These are phyloP conservation scores for Platycheirus rosarum DNA, from an alignment of 2,888 invertebrate species.

Conservation along the genomic window DNA sequence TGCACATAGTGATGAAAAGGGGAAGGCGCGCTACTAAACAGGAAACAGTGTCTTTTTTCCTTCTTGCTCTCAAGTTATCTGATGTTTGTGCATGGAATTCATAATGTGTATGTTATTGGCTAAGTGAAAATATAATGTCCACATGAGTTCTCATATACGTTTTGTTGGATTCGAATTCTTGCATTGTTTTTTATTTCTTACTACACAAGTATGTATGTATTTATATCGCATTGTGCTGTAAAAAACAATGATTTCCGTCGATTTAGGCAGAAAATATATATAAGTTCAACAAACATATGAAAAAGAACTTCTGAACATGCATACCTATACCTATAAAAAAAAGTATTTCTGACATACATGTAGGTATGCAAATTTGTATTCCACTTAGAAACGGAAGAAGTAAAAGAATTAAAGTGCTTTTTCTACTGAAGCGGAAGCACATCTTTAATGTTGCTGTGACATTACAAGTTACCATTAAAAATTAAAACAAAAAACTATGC, in stretches of 20 bases:
- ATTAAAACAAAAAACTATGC: not conserved
- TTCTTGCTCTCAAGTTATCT: conserved; percentile 65
- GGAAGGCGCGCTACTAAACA: conserved; percentile 62
- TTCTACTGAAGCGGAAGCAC: conserved; percentile 8
- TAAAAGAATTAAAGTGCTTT: not conserved
- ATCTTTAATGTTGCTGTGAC: not conserved
- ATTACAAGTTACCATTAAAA: not conserved
- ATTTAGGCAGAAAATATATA: conserved; percentile 35
- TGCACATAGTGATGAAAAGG: conserved; percentile 46
- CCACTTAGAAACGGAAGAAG: not conserved
- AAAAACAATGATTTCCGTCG: conserved; percentile 54
- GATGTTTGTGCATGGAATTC: conserved; percentile 67
- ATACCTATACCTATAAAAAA: too few species aligned
- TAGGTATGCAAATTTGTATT: conserved; percentile 1
- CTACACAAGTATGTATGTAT: conserved; percentile 9
- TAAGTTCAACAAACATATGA: conserved; percentile 49
- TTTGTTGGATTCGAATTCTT: conserved; percentile 52
- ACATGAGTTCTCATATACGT: conserved; percentile 43
- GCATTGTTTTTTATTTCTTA: conserved; percentile 15
- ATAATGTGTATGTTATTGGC: conserved; percentile 51
- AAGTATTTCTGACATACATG: not conserved
- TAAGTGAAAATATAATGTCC: conserved; percentile 50
- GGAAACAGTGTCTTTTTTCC: conserved; percentile 63
- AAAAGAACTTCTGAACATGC: conserved; percentile 4
- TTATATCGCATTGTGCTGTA: conserved; percentile 15